Conservation (phyloP, 1,140 invertebrate species). For the Colletes latitarsis region DNA sequence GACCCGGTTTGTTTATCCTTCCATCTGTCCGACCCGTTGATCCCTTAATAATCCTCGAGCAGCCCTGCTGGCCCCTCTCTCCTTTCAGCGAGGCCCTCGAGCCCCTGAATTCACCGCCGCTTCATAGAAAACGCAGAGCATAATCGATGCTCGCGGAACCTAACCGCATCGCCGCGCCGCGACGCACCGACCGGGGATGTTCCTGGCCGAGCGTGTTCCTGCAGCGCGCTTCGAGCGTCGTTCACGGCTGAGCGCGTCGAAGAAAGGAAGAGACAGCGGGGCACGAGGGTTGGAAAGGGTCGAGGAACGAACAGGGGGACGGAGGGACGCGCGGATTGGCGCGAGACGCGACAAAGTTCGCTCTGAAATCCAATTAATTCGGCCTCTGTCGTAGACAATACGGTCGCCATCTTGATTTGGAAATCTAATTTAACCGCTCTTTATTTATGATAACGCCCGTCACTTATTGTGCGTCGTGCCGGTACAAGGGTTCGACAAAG, state of each 20-base stretch:
- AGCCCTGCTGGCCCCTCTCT: conserved; percentile 7
- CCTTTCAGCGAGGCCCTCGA: conserved; percentile 35
- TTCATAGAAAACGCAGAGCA: conserved; percentile 55
- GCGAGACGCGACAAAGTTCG: conserved; percentile 69
- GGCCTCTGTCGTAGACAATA: conserved; percentile 73
- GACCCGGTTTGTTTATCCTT: conserved; percentile 68
- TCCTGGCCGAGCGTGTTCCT: background rate
- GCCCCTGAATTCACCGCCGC: conserved; percentile 46
- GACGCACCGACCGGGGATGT: background rate
- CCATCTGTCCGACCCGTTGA: conserved; percentile 68
- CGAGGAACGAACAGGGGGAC: conserved; percentile 17
- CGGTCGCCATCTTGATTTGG: conserved; percentile 75
- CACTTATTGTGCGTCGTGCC: conserved; percentile 67
- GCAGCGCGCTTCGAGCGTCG: conserved; percentile 18
- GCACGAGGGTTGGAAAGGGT: background rate
- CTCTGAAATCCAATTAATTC: conserved; percentile 77
- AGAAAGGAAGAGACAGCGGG: conserved; percentile 26
- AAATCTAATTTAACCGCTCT: conserved; percentile 78
- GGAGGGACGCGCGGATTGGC: conserved; percentile 38
- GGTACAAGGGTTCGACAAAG: conserved; percentile 70
- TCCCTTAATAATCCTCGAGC: conserved; percentile 68
- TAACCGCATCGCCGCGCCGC: conserved; percentile 11
- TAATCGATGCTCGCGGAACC: conserved; percentile 49
- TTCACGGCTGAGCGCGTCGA: conserved; percentile 20
- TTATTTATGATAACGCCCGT: conserved; percentile 77